phyloP scores from a whole-genome alignment of 1,140 invertebrate species.

The Reticulitermes speratus region DNA sequence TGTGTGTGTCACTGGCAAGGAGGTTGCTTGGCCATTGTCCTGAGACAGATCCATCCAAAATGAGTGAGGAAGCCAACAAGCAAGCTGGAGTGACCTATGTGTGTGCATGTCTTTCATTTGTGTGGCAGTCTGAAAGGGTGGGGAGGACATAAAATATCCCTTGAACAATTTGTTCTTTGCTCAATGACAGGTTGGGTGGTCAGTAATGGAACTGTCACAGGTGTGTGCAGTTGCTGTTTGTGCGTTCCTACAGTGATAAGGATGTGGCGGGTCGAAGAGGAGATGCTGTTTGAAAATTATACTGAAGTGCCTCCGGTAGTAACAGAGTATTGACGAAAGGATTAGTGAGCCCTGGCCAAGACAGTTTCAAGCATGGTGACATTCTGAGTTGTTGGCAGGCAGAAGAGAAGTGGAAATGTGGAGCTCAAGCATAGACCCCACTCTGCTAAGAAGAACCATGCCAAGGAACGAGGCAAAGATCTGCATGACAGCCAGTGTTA shows the following conservation, averaged over 20 bases:
- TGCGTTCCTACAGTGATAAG: not conserved
- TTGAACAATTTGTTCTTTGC: slow-evolving; percentile 31
- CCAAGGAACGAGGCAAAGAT: not conserved
- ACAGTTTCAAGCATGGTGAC: not conserved
- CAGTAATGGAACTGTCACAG: slow-evolving; percentile 8
- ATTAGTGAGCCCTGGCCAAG: slow-evolving; percentile 19
- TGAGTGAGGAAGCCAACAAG: slow-evolving; percentile 22
- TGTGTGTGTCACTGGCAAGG: slow-evolving; percentile 18
- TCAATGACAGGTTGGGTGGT: slow-evolving; percentile 23
- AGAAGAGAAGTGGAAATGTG: slow-evolving; percentile 22
- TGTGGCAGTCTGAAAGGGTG: slow-evolving; percentile 20
- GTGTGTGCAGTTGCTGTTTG: slow-evolving; percentile 4
- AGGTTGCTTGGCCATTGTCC: slow-evolving; percentile 17
- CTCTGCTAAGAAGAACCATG: not conserved
- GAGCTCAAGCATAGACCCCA: slow-evolving; percentile 12
- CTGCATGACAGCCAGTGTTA: slow-evolving; percentile 22
- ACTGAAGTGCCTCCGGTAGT: slow-evolving; percentile 37
- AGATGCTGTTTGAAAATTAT: slow-evolving; percentile 31
- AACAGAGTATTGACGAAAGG: slow-evolving; percentile 25
- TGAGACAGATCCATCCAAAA: slow-evolving; percentile 26
- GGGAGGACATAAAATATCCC: slow-evolving; percentile 26
- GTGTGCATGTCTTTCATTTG: not conserved
- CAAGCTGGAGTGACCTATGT: slow-evolving; percentile 24
- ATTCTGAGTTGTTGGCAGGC: slow-evolving; percentile 14
- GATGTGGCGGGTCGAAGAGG: slow-evolving; percentile 18